Evolutionary conservation across 1,140 invertebrate species (phyloP).

Genomic region (Heliconius himera): DNA sequence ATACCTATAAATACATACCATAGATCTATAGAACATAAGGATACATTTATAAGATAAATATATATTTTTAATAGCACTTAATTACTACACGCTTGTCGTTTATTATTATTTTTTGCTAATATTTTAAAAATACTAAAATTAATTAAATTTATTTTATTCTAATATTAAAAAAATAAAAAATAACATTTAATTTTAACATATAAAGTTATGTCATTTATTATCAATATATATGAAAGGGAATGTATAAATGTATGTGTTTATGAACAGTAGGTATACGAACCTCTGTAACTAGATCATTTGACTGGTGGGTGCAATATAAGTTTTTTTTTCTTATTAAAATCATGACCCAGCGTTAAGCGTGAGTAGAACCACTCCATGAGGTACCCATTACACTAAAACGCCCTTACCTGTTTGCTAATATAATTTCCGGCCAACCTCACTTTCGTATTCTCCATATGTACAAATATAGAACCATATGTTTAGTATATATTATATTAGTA

Average conservation of each 20-base stretch:
- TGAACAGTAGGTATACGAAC: neutral
- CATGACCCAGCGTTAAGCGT: neutral
- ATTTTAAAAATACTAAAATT: no score
- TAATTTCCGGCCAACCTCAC: neutral
- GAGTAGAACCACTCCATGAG: neutral
- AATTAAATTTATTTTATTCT: no score
- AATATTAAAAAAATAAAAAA: no score
- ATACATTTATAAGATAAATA: no score
- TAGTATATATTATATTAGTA: neutral
- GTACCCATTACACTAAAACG: conserved; percentile 4
- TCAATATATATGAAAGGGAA: no score
- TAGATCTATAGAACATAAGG: no score
- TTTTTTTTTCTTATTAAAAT: neutral
- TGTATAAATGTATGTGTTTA: neutral
- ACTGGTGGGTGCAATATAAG: neutral
- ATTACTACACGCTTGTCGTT: no score
- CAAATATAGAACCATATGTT: neutral
- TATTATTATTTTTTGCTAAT: no score
- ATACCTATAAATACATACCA: no score
- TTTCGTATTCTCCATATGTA: neutral
- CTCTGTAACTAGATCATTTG: neutral
- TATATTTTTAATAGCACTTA: no score
- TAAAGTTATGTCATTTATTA: no score
- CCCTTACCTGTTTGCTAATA: conserved; percentile 1
- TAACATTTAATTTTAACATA: no score